Base-by-base conservation (phyloP, 1,140 invertebrate species). In the Zaprionus capensis region DNA sequence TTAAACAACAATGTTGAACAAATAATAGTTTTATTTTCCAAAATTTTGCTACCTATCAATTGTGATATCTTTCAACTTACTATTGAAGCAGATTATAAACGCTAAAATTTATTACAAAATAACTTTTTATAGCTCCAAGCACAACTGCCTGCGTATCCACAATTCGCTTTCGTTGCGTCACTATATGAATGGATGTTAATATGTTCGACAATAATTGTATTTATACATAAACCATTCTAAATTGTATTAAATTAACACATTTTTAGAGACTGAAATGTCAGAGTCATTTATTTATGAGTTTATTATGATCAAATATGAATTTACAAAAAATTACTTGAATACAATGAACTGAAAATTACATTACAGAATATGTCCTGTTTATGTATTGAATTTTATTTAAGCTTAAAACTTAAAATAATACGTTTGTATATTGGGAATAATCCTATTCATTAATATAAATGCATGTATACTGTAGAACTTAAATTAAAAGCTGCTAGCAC, bases 391-490 rank as follows among this genome's bases (percentile, higher is more conserved):
- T 88, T 90, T 71, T 72, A 65, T 62, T 86, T 80, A 74, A 78
- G 71, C 68, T 81, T 84, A 81, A 61, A 81, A 78, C 81, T 72
- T 66, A 90, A 77, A 76, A 74, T 55, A 71, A 69, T 61, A 51
- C 28, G 20, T 56, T 66, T 67, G 67, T 64, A 71, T 72, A 65
- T 66, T 70, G 68, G 75, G 78, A 74, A 76, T 88, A 78, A 75
- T 73, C 75, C 78, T 74, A 68, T 78, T 83, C 56, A 70, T 72
- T 81, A 74, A 78, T 90, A 81, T 90, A 88, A 90, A 90, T 88
- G 85, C 85, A 90, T 85, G 81, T 85, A 76, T 75, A 85, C 81
- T 81, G 81, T 87, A 78, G 78, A 81, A 76, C 77, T 84, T 81
- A 79, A 67, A 76, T 68, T 59, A 68, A 51, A 81, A 78, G 44